Evolutionary conservation across 1,140 invertebrate species (phyloP).

Genomic region (Saccostrea cuccullata): DNA sequence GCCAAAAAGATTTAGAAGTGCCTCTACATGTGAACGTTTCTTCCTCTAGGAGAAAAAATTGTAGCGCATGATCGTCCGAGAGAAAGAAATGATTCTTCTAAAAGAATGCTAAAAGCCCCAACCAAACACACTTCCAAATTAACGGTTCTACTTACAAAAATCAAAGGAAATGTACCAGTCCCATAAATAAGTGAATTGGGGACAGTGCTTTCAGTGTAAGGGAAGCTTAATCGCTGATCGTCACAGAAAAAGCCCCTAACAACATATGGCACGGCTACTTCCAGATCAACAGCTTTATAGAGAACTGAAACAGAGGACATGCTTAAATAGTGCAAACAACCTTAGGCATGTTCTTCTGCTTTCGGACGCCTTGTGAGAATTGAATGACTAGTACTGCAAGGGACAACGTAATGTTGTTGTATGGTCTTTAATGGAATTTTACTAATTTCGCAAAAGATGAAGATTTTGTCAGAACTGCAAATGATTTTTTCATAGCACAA

Average conservation of each 20-base stretch:
- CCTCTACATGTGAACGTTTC: no score
- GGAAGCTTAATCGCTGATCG: slow-evolving; percentile 3
- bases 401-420: no score
- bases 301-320: slow-evolving; percentile 35
- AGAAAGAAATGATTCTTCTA: no score
- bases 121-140: neutral
- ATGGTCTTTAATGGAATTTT: no score
- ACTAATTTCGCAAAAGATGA: no score
- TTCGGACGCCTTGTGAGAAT: neutral
- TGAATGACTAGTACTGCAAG: no score
- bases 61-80: no score
- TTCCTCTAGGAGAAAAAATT: no score
- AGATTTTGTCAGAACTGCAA: no score
- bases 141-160: slow-evolving; percentile 35
- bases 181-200: slow-evolving; percentile 20
- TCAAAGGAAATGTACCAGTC: slow-evolving; percentile 7
- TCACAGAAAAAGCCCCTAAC: slow-evolving; percentile 38
- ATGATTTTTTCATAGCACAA: neutral
- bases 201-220: slow-evolving; percentile 23
- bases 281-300: slow-evolving; percentile 21
- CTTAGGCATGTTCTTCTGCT: neutral
- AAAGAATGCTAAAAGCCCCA: no score
- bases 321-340: neutral
- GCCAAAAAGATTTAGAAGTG: no score
- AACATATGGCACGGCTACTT: slow-evolving; percentile 15